Conservation (phyloP, 2,888 invertebrate species). For the Xestia c-nigrum region DNA sequence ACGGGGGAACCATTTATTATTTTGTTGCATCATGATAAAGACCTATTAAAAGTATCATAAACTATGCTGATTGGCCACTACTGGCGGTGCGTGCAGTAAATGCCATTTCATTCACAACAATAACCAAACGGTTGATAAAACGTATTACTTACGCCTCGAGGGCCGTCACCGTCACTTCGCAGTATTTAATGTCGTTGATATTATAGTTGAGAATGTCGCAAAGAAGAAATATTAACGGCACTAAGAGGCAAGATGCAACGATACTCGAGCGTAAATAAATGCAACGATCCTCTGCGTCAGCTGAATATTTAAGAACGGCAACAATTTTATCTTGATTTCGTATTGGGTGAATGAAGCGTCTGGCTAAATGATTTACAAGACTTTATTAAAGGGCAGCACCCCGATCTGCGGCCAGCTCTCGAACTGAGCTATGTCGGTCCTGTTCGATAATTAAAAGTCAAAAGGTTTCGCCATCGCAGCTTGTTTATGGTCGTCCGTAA, state of each 20-base stretch:
- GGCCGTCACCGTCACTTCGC: conserved; percentile 17
- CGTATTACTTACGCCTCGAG: conserved; percentile 13
- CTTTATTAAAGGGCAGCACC: conserved; percentile 82
- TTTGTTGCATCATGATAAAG: conserved; percentile 53
- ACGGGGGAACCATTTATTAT: conserved; percentile 45
- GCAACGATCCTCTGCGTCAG: conserved; percentile 40
- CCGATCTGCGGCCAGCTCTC: conserved; percentile 63
- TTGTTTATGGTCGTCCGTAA: conserved; percentile 81
- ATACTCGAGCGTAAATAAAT: conserved; percentile 46
- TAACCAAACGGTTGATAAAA: conserved; percentile 47
- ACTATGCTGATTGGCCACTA: conserved; percentile 47
- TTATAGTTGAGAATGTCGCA: conserved; percentile 17
- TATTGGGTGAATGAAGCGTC: conserved; percentile 63
- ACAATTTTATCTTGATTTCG: conserved; percentile 63
- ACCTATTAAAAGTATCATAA: conserved; percentile 34
- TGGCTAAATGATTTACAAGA: conserved; percentile 79
- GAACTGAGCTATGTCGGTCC: conserved; percentile 73
- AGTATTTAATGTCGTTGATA: conserved; percentile 32
- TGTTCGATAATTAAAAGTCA: conserved; percentile 84
- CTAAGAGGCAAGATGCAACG: conserved; percentile 30
- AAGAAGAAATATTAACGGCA: conserved; percentile 9
- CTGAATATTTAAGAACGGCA: conserved; percentile 41
- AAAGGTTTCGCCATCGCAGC: conserved; percentile 79
- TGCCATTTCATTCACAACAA: conserved; percentile 52
- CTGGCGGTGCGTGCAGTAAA: conserved; percentile 43